Percentiles rank a stretch among this genome's conserved stretches.
phyloP scores from a whole-genome alignment of 2,113 vertebrate species.

The Myotis brandtii region DNA sequence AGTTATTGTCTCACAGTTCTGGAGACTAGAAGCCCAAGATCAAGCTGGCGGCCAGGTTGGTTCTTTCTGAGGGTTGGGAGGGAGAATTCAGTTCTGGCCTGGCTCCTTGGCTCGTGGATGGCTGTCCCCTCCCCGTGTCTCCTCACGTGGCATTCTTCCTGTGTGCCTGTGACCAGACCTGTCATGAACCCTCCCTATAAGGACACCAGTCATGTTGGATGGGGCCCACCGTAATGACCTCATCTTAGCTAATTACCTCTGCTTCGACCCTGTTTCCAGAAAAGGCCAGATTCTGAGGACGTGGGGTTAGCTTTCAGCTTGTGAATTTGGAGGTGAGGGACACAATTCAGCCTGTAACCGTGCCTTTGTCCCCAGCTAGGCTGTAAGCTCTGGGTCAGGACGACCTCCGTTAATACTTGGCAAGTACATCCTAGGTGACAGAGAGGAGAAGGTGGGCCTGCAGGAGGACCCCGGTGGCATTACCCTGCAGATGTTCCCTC shows the following conservation, averaged over 20 bases:
- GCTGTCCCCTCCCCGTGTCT: background rate
- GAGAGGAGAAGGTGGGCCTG: background rate
- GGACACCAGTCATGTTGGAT: background rate
- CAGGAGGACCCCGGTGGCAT: background rate
- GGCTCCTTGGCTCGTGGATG: background rate
- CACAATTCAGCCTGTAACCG: background rate
- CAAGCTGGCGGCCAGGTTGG: accelerated
- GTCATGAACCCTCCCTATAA: background rate
- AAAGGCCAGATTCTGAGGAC: background rate
- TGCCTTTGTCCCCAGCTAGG: background rate
- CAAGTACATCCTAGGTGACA: background rate
- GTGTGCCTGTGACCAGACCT: background rate
- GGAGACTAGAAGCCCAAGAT: background rate
- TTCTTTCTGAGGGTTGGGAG: background rate
- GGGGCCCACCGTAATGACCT: background rate
- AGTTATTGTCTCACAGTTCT: background rate
- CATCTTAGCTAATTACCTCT: background rate
- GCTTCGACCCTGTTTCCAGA: background rate
- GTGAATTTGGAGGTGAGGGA: background rate
- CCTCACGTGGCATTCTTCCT: no score
- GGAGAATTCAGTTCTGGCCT: background rate
- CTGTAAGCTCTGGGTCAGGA: background rate
- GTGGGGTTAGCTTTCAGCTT: background rate
- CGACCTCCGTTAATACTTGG: no score
- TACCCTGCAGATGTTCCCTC: background rate